Conservation (phyloP, 2,797 vertebrate genomes). For the Tympanoctomys barrerae region DNA sequence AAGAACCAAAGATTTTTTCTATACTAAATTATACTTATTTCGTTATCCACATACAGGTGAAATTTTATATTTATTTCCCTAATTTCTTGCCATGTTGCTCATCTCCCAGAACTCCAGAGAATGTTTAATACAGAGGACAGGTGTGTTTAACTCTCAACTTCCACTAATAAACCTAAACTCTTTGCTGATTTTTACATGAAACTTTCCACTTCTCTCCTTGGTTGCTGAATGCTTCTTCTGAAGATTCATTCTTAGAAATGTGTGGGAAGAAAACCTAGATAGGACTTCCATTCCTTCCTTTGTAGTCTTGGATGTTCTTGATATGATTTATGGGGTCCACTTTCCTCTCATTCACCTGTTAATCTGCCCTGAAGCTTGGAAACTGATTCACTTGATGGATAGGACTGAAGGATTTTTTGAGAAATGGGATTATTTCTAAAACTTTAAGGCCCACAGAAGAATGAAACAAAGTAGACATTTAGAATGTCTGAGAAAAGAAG, state of each 20-base stretch:
- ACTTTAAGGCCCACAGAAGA: background rate
- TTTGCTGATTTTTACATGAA: constrained; percentile 31
- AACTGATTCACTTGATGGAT: background rate
- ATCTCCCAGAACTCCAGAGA: constrained; percentile 26
- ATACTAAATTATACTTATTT: constrained; percentile 47
- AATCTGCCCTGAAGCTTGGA: background rate
- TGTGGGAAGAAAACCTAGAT: background rate
- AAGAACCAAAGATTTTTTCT: background rate
- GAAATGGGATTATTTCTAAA: background rate
- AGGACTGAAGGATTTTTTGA: background rate
- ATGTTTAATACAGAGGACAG: constrained; percentile 44
- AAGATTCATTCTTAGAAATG: background rate
- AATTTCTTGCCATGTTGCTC: constrained; percentile 39
- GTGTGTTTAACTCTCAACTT: background rate
- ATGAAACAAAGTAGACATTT: background rate
- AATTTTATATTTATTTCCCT: constrained; percentile 46
- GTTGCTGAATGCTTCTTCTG: background rate
- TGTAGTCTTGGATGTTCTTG: background rate
- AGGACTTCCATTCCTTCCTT: background rate
- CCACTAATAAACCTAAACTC: constrained; percentile 18
- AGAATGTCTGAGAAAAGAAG: background rate
- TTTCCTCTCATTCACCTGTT: background rate
- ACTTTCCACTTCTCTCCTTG: background rate
- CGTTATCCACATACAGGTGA: background rate
- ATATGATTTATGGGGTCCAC: background rate